A percentile compares a stretch with the other conserved stretches of the same genome.
These are phyloP conservation scores for Micropoecilia bifurca DNA, from an alignment of 2,797 vertebrate genomes.

Conservation along the genomic window DNA sequence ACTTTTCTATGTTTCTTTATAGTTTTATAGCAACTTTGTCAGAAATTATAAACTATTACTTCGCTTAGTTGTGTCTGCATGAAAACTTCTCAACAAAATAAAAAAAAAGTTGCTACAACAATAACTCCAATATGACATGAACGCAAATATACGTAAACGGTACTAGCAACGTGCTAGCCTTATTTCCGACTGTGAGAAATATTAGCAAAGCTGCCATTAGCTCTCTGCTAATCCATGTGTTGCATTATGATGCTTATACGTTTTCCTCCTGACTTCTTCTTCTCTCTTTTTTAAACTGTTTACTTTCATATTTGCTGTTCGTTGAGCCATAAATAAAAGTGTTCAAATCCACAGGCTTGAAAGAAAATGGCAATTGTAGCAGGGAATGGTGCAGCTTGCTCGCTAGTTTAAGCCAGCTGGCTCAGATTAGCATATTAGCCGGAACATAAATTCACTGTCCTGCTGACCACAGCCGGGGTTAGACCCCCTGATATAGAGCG, in stretches of 20 bases:
- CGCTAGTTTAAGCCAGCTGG: constrained; percentile 32
- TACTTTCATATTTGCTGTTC: background rate
- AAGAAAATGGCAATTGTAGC: constrained; percentile 35
- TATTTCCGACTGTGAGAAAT: constrained; percentile 70
- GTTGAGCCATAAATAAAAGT: constrained; percentile 57
- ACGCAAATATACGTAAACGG: constrained; percentile 39
- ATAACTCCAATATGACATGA: constrained; percentile 33
- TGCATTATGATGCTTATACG: constrained; percentile 12
- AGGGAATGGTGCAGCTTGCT: constrained; percentile 23
- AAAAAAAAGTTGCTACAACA: background rate
- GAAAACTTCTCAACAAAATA: background rate
- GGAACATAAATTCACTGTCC: constrained; percentile 37
- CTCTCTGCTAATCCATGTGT: constrained; percentile 22
- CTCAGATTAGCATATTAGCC: constrained; percentile 63
- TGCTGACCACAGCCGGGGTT: constrained; percentile 65
- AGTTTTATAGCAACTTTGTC: background rate
- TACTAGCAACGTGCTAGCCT: constrained; percentile 58
- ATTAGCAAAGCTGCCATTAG: constrained; percentile 65
- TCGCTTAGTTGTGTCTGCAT: background rate
- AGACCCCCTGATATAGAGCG: constrained; percentile 63
- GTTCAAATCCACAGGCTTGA: constrained; percentile 53
- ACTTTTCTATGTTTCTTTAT: background rate
- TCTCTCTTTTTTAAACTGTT: background rate
- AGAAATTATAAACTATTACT: background rate
- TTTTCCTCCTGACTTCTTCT: background rate